A percentile compares a stretch with the other conserved stretches of the same genome.
Evolutionary conservation across 2,113 vertebrate species (phyloP).

Genomic region (Dermatemys mawii): DNA sequence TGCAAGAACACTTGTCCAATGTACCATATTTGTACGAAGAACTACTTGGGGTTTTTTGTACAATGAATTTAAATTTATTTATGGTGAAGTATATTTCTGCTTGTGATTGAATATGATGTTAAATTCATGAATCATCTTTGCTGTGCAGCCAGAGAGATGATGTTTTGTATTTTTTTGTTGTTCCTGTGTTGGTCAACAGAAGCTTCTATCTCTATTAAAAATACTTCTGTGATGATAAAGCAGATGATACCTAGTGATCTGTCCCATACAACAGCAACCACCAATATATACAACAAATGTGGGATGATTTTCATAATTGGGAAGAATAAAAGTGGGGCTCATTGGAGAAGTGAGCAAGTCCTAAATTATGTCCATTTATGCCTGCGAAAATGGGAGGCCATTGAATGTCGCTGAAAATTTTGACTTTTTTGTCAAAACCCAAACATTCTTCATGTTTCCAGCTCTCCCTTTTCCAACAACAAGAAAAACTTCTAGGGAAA

Average conservation of each 20-base stretch:
- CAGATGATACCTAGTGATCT: constrained; percentile 64
- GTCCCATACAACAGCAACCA: constrained; percentile 68
- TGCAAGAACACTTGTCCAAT: constrained; percentile 74
- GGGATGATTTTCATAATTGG: constrained; percentile 71
- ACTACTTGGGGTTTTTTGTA: constrained; percentile 83
- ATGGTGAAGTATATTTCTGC: constrained; percentile 83
- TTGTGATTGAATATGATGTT: constrained; percentile 81
- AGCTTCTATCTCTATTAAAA: constrained; percentile 81
- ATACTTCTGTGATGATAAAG: constrained; percentile 76
- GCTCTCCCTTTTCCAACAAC: neutral
- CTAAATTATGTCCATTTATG: neutral
- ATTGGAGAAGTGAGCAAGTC: constrained; percentile 59
- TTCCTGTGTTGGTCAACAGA: constrained; percentile 71
- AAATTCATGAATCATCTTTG: constrained; percentile 80
- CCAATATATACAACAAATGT: constrained; percentile 63
- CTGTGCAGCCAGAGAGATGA: constrained; percentile 80
- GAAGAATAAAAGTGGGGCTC: constrained; percentile 67
- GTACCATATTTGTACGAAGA: constrained; percentile 87
- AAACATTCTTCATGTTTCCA: neutral
- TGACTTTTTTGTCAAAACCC: neutral
- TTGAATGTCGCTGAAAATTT: neutral
- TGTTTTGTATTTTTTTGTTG: constrained; percentile 78
- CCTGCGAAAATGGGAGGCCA: neutral
- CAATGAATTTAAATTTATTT: constrained; percentile 83
- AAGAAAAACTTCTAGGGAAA: neutral